Evolutionary conservation across 2,888 invertebrate genomes (phyloP).

Genomic region (Drosophila rubida): DNA sequence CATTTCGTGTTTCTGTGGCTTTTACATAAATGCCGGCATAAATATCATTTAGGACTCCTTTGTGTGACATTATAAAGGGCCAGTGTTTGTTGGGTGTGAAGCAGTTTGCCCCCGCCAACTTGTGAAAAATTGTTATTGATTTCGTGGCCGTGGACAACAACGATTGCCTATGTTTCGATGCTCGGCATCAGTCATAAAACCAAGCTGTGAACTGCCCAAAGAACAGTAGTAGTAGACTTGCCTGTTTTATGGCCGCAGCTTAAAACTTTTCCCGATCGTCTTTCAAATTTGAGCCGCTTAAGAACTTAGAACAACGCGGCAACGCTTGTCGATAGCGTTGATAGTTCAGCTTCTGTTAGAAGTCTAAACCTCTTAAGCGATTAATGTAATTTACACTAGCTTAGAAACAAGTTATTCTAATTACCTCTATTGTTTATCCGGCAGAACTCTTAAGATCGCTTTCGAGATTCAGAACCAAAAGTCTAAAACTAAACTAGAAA

Average conservation of each 20-base stretch:
- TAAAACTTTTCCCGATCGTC: conserved; percentile 29
- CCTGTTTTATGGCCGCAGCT: conserved; percentile 37
- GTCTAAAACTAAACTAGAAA: no score
- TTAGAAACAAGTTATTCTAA: not conserved
- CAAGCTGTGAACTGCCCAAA: conserved; percentile 20
- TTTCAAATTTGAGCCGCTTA: conserved; percentile 38
- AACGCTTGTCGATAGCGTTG: not conserved
- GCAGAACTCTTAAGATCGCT: not conserved
- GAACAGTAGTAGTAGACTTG: conserved; percentile 51
- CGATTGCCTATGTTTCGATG: conserved; percentile 29
- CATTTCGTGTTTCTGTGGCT: conserved; percentile 52
- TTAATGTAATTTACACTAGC: not conserved
- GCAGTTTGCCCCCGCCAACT: conserved; percentile 34
- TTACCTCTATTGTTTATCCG: not conserved
- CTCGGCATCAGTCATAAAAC: conserved; percentile 38
- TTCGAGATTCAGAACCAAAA: no score
- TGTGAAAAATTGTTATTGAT: conserved; percentile 78
- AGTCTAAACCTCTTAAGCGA: not conserved
- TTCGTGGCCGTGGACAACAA: conserved; percentile 45
- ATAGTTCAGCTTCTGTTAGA: not conserved
- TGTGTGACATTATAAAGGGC: conserved; percentile 61
- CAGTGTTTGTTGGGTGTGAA: conserved; percentile 56
- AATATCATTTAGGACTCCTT: conserved; percentile 72
- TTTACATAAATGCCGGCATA: conserved; percentile 73
- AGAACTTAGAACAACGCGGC: conserved; percentile 25